phyloP scores from a whole-genome alignment of 2,797 vertebrate species.

The Cryptoprocta ferox region DNA sequence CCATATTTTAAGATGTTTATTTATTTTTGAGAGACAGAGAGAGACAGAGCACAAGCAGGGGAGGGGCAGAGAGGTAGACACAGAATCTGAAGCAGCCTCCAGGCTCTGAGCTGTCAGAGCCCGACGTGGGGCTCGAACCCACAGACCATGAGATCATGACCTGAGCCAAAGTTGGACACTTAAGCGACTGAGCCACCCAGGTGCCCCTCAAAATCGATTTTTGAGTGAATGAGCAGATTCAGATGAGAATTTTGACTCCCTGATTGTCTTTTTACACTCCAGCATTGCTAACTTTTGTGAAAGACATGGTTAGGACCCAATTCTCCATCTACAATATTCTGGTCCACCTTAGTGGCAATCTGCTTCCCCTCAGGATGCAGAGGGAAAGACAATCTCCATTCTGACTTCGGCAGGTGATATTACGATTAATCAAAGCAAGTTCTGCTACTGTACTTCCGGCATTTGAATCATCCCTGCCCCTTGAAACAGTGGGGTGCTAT shows the following conservation, averaged over 20 bases:
- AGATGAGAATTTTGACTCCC: not conserved
- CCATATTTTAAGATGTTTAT: too few relatives aligned
- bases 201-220: not conserved
- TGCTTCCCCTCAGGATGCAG: fast-evolving
- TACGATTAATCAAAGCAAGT: not conserved
- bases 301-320: not conserved
- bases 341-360: too few relatives aligned
- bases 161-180: too few relatives aligned
- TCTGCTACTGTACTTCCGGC: not conserved
- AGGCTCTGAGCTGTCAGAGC: too few relatives aligned
- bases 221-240: not conserved
- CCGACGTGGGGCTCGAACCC: too few relatives aligned
- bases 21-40: too few relatives aligned
- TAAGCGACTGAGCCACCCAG: too few relatives aligned
- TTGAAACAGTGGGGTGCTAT: not conserved
- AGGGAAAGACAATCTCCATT: not conserved
- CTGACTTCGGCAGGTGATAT: too few relatives aligned
- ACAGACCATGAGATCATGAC: too few relatives aligned
- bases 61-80: too few relatives aligned
- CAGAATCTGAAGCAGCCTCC: too few relatives aligned
- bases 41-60: too few relatives aligned
- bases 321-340: not conserved
- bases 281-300: not conserved
- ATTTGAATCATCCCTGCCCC: not conserved
- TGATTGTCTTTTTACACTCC: not conserved